Conservation (phyloP, 2,888 invertebrate species). For the Eupithecia dodoneata region DNA sequence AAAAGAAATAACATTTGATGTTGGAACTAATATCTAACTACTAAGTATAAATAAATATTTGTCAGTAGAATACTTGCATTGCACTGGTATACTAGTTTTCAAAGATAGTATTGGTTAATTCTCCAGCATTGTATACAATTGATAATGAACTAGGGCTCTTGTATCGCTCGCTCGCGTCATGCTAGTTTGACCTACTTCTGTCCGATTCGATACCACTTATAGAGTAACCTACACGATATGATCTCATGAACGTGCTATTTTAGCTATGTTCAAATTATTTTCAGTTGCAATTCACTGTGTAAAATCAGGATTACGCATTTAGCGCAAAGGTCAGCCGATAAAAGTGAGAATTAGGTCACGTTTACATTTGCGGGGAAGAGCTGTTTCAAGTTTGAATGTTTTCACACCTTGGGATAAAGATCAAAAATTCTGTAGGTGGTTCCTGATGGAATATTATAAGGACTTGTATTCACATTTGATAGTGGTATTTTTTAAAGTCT, state of each 20-base stretch:
- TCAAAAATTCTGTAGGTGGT: neutral
- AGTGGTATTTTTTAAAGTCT: neutral
- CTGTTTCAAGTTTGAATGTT: slow-evolving; percentile 20
- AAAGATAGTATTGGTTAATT: slow-evolving; percentile 7
- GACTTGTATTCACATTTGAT: neutral
- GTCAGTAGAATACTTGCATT: neutral
- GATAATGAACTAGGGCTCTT: slow-evolving; percentile 78
- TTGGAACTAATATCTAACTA: neutral
- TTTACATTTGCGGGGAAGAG: slow-evolving; percentile 37
- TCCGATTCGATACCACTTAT: slow-evolving; percentile 75
- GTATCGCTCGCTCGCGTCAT: slow-evolving; percentile 77
- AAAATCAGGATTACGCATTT: slow-evolving; percentile 55
- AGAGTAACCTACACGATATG: slow-evolving; percentile 63
- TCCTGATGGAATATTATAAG: neutral
- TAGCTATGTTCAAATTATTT: slow-evolving; percentile 58
- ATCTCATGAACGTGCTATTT: slow-evolving; percentile 63
- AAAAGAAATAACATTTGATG: neutral
- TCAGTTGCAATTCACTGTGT: slow-evolving; percentile 52
- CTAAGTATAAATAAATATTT: neutral
- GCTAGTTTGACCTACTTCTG: slow-evolving; percentile 77
- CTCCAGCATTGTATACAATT: slow-evolving; percentile 56
- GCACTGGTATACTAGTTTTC: neutral
- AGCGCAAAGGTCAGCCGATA: slow-evolving; percentile 52
- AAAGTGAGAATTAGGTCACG: slow-evolving; percentile 50
- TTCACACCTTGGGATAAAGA: slow-evolving; percentile 8